Evolutionary conservation across 2,888 invertebrate genomes (phyloP), one percentile per base, ranked within the genome.

Genomic region (Noctua fimbriata): DNA sequence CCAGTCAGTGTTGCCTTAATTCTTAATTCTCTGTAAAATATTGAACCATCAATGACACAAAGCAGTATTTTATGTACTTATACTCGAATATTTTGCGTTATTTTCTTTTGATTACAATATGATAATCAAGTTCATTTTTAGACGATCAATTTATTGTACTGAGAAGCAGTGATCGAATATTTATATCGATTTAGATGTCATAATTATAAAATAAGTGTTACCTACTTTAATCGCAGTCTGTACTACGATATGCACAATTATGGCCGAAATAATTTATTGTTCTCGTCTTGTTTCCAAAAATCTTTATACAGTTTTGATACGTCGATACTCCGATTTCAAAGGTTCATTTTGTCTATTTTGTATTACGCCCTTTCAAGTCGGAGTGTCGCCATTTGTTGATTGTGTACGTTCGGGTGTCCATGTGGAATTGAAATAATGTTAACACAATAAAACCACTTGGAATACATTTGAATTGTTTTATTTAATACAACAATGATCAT

Each of bases 381-480:
- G 66, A 66, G 66, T 66, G 41, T 24, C 60, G 4, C 10, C 24
- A 41, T 66, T 66, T 66, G 66, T 66, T 66, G 66, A 41, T n/a
- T 41, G 66, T 41, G 24, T 66, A 41, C 14, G 41, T 66, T 41
- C 14, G 66, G 66, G 41, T 41, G 41, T 16, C 41, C 41, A 66
- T 66, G 10, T 41, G 63, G 32, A 63, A 10, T 21, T 41, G 24
- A 41, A 41, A 41, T 3, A 66, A 66, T 66, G 66, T 41, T 66
- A 66, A 41, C 66, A 66, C 41, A 66, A 66, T 66, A 87, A 89
- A 90, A 85, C 78, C 69, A 79, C 63, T 69, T 47, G 6, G 47
- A 78, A 69, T 70, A 79, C 18, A 76, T 90, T 92, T 91, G 87
- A 90, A 91, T 91, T 89, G 83, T 91, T 89, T 92, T 93, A 91